These are phyloP conservation scores for Gymnoscopelus microlampas DNA, from an alignment of 2,797 vertebrate genomes.

Conservation along the genomic window DNA sequence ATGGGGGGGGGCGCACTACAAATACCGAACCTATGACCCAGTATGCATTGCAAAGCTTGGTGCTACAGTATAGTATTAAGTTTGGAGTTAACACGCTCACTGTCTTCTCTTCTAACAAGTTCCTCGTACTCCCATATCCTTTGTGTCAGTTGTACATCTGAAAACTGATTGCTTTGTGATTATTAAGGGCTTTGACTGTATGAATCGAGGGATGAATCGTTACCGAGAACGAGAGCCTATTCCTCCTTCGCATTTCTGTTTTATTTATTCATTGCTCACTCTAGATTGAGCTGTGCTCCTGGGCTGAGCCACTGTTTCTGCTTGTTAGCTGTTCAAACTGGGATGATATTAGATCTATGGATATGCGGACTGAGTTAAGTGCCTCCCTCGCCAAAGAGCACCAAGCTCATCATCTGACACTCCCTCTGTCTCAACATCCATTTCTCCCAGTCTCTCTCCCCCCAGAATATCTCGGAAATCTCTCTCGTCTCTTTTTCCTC, in stretches of 20 bases:
- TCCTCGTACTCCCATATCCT: no score
- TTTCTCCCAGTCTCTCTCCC: background rate
- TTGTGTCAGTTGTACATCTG: no score
- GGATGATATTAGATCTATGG: background rate
- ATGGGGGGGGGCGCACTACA: no score
- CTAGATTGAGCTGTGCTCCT: background rate
- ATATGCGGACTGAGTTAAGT: background rate
- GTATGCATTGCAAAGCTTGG: no score
- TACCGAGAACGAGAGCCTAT: background rate
- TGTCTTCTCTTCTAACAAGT: no score
- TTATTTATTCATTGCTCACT: constrained; percentile 1
- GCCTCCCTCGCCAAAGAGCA: background rate
- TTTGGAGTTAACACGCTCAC: no score
- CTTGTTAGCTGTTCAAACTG: background rate
- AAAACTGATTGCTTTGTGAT: no score
- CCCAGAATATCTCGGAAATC: background rate
- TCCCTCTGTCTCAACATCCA: background rate
- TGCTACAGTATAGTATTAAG: no score
- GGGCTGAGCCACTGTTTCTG: background rate
- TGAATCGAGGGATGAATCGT: no score
- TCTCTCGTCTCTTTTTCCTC: background rate
- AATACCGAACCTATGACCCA: no score
- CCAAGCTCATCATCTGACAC: background rate
- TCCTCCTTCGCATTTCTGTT: background rate
- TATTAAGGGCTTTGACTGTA: no score